Evolutionary conservation across 2,113 vertebrate genomes (phyloP), one percentile per base, ranked within the genome.

Genomic region (Brachypodius melanocephalos): DNA sequence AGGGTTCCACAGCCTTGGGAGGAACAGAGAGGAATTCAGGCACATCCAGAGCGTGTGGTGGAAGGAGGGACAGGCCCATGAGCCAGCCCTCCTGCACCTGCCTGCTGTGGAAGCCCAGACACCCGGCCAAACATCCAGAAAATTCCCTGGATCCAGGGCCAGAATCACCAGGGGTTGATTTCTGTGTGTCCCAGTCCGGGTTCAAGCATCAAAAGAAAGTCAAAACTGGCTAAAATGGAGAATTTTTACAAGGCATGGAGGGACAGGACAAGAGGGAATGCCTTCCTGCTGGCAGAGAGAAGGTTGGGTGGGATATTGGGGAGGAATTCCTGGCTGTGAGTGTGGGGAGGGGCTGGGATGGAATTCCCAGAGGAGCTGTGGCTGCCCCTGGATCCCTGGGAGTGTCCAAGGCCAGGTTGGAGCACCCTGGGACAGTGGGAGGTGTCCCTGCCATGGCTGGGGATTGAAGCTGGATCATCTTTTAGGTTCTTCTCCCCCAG

Each of bases 371-470:
- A 18, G 25, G 0, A 32, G 51, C 40, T 66, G 51, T 38, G 62
- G 20, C 49, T 66, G 40, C 62, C 9, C 26, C 20, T 42, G 75
- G 24, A 57, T 74, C 49, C 51, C 82, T 66, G n/a, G 49, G 0
- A 57, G 10, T 42, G 34, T 0, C 59, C 43, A 34, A 85, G 29
- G 34, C 42, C 51, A 57, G 69, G 42, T 0, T 72, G 69, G 42
- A 34, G 5, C 26, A 8, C 0, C 9, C 49, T 34, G 49, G 49
- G 19, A 24, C 1, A 24, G 5, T 10, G 42, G 31, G 2, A 66
- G 25, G 3, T 57, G 34, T 14, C 68, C 48, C 58, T 63, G 58
- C 22, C 28, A 15, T 8, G 28, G 48, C 48, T n/a, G 32, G 2
- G 15, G 17, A 17, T 25, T 72, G 57, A 25, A 20, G 38, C 14